Base-by-base conservation (phyloP, 2,113 vertebrate genomes). In the Holacanthus passer region DNA sequence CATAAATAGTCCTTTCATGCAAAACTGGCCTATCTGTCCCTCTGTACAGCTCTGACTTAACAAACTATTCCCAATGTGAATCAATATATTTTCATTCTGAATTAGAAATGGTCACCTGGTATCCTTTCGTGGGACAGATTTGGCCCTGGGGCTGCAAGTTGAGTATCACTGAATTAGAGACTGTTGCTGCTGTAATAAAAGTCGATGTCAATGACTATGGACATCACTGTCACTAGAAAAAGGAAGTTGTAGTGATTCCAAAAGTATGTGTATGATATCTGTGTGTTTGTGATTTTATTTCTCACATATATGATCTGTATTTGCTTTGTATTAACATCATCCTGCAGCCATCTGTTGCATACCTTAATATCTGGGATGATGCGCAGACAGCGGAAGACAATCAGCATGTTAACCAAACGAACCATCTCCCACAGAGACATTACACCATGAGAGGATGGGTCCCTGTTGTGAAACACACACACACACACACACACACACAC, bases 351-450 rank as follows among this genome's bases (percentile, higher is more conserved):
- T 1, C 48, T 39, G 13, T 1, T 4, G 13, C 1, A 8, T 77
- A 94, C 98, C 97, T 98, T 97, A 89, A 98, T 95, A 32, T 97
- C 96, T 1, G 96, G 97, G 81, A 99, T 97, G 83, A 99, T 96
- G 53, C 98, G 83, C 73, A 99, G 94, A 91, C 99, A 98, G 31
- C 98, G 94, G 92, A 99, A 96, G 24, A 99, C 96, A 6, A 99
- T 97, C 19, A 99, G 89, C 96, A 97, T 95, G 91, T 98, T 99
- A 81, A 96, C 94, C 86, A 99, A 78, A 1, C 97, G 95, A 5
- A 96, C 88, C 96, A 98, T 96, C 86, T 99, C 98, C 98, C 97
- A 98, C 64, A 99, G 93, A 11, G 97, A 96, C 13, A 97, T 43
- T 7, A 94, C 52, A 0, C 93, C 92, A 60, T 78, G 75, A 37